These are phyloP conservation scores for Catharus fuscescens DNA, from an alignment of 2,113 vertebrate genomes.

Conservation along the genomic window DNA sequence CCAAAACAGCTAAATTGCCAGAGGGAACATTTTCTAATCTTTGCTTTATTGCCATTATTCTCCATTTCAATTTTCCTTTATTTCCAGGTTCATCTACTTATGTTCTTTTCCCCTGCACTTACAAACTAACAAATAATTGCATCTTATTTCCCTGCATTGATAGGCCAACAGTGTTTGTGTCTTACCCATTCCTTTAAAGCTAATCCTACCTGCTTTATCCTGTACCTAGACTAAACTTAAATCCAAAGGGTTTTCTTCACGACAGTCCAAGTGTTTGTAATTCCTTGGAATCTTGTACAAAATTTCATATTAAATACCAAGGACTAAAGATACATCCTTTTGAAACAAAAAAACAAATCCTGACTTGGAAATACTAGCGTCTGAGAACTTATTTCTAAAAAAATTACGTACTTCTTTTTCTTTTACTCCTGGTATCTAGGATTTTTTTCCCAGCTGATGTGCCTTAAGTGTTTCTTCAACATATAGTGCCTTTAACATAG, in stretches of 20 bases:
- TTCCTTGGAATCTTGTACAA: slow-evolving; percentile 59
- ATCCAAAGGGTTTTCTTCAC: slow-evolving; percentile 24
- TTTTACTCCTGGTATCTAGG: background rate
- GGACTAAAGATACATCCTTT: slow-evolving; percentile 44
- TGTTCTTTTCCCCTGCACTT: slow-evolving; percentile 48
- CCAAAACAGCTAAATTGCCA: slow-evolving; percentile 70
- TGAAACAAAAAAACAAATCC: slow-evolving; percentile 29
- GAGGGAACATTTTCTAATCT: slow-evolving; percentile 70
- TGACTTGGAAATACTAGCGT: slow-evolving; percentile 14
- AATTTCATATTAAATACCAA: slow-evolving; percentile 51
- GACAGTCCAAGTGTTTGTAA: slow-evolving; percentile 33
- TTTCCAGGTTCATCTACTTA: slow-evolving; percentile 60
- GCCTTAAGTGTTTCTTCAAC: background rate
- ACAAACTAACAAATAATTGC: slow-evolving; percentile 59
- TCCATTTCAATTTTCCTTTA: slow-evolving; percentile 66
- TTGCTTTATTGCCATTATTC: slow-evolving; percentile 78
- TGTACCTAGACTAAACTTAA: slow-evolving; percentile 29
- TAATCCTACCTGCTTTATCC: slow-evolving; percentile 30
- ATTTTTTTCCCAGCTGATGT: slow-evolving; percentile 38
- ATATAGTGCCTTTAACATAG: background rate
- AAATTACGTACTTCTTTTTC: background rate
- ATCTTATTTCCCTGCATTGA: slow-evolving; percentile 42
- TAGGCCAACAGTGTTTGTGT: slow-evolving; percentile 42
- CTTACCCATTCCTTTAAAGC: slow-evolving; percentile 40
- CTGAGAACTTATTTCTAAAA: slow-evolving; percentile 51